Evolutionary conservation across 2,113 vertebrate species (phyloP), one percentile per base, ranked within the genome.

Genomic region (Gadus macrocephalus): DNA sequence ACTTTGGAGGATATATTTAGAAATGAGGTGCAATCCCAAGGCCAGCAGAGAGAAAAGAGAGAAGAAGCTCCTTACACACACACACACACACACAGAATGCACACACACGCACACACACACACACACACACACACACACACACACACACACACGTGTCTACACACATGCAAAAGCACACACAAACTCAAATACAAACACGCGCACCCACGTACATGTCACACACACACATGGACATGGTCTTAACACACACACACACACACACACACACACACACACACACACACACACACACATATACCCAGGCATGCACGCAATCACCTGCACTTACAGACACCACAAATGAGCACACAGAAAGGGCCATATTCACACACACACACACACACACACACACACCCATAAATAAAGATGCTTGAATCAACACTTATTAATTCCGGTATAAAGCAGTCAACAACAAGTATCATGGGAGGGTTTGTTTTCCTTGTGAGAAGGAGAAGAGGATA

Each of bases 1-100:
- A 93, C 93, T 96, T 96, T 93, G 87, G 31, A 89, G 84, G 91
- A 91, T 66, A 80, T 93, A 93, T 95, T 94, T 88, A 93, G 93
- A 92, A 91, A 89, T 83, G 89, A 93, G 82, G 90, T 91, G 79
- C 88, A 90, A 93, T 92, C 91, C 87, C 84, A 78, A 86, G 90
- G 88, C 90, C 87, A 73, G 74, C 75, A 76, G 77, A 73, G 77
- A 77, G 72, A 59, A 49, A 72, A 86, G 75, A 84, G 22, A 42
- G 27, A 42, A 16, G 4, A 58, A 6, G 55, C 55, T 58, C 55
- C 70, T 76, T 1, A 69, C 63, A 62, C 49, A 61, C 55, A n/a
- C 55, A 58, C 55, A 66, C 38, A 66, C 62, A 68, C 28, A 27
- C 2, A 14, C 42, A n/a, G n/a, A n/a, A n/a, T n/a, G n/a, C n/a